Evolutionary conservation across 2,797 vertebrate genomes (phyloP).

Genomic region (Gymnocypris eckloni): DNA sequence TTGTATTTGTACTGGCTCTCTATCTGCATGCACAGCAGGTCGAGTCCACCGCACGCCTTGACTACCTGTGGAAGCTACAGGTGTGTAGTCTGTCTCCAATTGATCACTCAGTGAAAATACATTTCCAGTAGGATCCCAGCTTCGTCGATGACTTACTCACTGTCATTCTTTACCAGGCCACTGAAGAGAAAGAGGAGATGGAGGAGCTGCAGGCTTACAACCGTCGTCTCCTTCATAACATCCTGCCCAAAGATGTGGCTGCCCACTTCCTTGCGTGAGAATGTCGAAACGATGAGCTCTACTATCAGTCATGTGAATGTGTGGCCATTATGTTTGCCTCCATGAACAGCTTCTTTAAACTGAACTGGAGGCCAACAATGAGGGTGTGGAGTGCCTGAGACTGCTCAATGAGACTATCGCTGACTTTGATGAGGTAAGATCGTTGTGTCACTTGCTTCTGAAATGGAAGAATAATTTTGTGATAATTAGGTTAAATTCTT

Average conservation of each 20-base stretch:
- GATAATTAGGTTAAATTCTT: constrained; percentile 52
- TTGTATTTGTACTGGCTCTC: constrained; percentile 92
- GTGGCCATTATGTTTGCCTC: constrained; percentile 98
- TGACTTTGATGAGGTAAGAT: constrained; percentile 92
- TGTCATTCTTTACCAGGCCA: constrained; percentile 80
- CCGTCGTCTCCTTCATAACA: constrained; percentile 94
- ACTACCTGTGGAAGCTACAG: constrained; percentile 99
- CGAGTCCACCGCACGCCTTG: constrained; percentile 95
- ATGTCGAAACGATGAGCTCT: constrained; percentile 92
- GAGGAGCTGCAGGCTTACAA: constrained; percentile 97
- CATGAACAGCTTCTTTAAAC: constrained; percentile 98
- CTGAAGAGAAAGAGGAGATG: constrained; percentile 95
- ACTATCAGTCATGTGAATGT: constrained; percentile 97
- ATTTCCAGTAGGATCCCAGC: not conserved
- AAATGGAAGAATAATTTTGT: constrained; percentile 28
- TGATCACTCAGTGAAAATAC: not conserved
- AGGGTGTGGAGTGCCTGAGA: constrained; percentile 94
- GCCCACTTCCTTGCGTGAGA: constrained; percentile 92
- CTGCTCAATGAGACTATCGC: constrained; percentile 98
- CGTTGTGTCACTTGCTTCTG: not conserved
- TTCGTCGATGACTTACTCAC: not conserved
- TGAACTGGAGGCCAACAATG: constrained; percentile 97
- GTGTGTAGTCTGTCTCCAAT: constrained; percentile 68
- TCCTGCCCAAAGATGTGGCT: constrained; percentile 95
- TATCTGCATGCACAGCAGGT: constrained; percentile 97